Evolutionary conservation across 1,140 invertebrate species (phyloP).

Genomic region (Macrotrachela quadricornifera): DNA sequence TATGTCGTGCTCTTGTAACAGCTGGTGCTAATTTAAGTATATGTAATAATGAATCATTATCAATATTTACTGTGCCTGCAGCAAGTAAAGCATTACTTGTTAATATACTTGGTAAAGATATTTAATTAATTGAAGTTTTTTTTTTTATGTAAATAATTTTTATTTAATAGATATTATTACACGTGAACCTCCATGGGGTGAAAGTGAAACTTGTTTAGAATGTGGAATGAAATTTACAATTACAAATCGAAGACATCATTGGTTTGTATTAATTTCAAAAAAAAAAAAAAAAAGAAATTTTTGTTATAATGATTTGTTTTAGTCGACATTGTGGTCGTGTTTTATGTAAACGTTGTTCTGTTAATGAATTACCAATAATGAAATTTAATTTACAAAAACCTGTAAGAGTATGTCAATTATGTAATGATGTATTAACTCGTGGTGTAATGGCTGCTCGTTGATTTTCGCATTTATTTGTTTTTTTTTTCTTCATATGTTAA

Average conservation of each 20-base stretch:
- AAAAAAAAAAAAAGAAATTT: too few species aligned
- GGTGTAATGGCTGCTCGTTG: too few species aligned
- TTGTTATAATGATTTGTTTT: conserved; percentile 24
- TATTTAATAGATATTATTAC: conserved; percentile 41
- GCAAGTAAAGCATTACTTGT: conserved; percentile 75
- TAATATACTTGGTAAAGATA: conserved; percentile 26
- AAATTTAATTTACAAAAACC: conserved; percentile 82
- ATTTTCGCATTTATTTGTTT: too few species aligned
- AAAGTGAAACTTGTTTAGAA: conserved; percentile 72
- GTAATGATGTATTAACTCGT: conserved; percentile 54
- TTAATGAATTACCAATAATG: conserved; percentile 73
- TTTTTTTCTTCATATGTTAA: too few species aligned
- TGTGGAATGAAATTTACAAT: conserved; percentile 72
- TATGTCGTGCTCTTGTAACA: conserved; percentile 66
- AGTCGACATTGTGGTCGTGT: conserved; percentile 82
- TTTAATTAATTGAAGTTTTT: too few species aligned
- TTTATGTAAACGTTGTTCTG: conserved; percentile 72
- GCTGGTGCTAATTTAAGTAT: conserved; percentile 62
- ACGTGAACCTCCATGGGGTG: conserved; percentile 69
- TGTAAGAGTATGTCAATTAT: conserved; percentile 71
- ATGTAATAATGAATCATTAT: conserved; percentile 69
- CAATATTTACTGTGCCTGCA: conserved; percentile 82
- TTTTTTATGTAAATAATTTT: too few species aligned
- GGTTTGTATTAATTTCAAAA: conserved; percentile 34
- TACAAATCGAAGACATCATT: conserved; percentile 81